A percentile compares a stretch with the other conserved stretches of the same genome.
phyloP scores from a whole-genome alignment of 37 sponge, comb jelly and placozoan species.

The Halisarca cf. caerulea region DNA sequence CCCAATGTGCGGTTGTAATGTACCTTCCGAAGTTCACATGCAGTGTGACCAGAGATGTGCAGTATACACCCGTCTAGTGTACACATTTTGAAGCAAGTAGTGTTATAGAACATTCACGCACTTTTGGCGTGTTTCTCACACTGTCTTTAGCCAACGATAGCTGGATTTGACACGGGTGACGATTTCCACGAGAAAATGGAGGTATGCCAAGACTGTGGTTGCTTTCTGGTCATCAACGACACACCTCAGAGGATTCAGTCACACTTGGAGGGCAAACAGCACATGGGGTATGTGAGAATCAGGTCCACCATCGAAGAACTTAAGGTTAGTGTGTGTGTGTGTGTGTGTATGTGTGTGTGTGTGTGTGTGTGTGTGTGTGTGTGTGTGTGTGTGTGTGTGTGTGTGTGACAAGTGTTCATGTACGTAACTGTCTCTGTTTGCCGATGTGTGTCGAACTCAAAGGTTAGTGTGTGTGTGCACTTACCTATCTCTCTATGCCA shows the following conservation, averaged over 20 bases:
- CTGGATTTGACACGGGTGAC: slow-evolving; percentile 75
- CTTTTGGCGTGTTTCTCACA: neutral
- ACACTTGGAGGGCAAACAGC: slow-evolving; percentile 96
- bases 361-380: neutral
- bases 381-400: neutral
- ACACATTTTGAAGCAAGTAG: neutral
- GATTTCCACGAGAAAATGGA: slow-evolving; percentile 95
- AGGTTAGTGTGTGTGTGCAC: slow-evolving; percentile 53
- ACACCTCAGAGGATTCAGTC: slow-evolving; percentile 86
- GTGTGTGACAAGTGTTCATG: neutral
- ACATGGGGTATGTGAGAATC: slow-evolving; percentile 83
- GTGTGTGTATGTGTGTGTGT: neutral
- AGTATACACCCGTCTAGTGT: neutral
- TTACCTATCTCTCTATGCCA: neutral
- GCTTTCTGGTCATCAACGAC: slow-evolving; percentile 95
- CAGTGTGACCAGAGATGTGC: neutral
- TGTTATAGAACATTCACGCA: neutral
- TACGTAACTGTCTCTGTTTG: no score
- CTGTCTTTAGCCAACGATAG: slow-evolving; percentile 47
- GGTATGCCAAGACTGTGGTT: slow-evolving; percentile 92
- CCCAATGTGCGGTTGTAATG: neutral
- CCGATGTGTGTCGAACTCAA: no score
- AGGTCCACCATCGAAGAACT: slow-evolving; percentile 71
- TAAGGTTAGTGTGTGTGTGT: slow-evolving; percentile 58
- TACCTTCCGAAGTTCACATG: no score